Evolutionary conservation across 2,113 vertebrate species (phyloP).

Genomic region (Coptodon rendalli): DNA sequence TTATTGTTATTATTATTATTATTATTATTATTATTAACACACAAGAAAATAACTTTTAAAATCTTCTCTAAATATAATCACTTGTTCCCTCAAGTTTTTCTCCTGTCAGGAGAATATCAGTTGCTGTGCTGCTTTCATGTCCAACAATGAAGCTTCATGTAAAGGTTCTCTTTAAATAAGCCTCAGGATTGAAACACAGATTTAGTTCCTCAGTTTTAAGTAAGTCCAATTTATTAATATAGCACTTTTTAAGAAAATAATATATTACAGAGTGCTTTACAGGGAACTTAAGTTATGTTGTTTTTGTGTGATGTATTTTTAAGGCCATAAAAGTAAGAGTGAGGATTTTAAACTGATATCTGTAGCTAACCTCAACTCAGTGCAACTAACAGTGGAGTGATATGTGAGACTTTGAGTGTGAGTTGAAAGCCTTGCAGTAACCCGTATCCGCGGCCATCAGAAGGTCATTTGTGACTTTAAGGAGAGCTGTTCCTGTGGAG

Average conservation of each 20-base stretch:
- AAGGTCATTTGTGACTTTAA: not conserved
- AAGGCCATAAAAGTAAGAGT: not conserved
- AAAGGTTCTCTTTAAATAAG: not conserved
- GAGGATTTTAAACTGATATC: not conserved
- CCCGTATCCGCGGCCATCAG: rapidly evolving
- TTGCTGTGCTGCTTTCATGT: not conserved
- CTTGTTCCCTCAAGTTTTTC: not conserved
- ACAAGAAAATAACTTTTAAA: not conserved
- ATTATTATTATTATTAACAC: no score
- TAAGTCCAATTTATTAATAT: not conserved
- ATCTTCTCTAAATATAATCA: not conserved
- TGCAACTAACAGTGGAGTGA: not conserved
- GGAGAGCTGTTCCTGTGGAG: not conserved
- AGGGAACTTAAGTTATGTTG: rapidly evolving
- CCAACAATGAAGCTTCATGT: not conserved
- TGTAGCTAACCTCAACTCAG: not conserved
- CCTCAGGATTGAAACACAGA: not conserved
- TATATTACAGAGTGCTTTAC: not conserved
- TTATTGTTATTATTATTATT: no score
- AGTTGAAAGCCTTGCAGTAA: not conserved
- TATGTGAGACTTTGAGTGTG: not conserved
- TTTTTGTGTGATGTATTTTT: not conserved
- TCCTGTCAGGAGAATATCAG: rapidly evolving
- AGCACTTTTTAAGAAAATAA: not conserved
- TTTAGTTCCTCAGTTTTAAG: not conserved